These are phyloP conservation scores for Philereme vetulata DNA, from an alignment of 2,888 invertebrate species.

Conservation along the genomic window DNA sequence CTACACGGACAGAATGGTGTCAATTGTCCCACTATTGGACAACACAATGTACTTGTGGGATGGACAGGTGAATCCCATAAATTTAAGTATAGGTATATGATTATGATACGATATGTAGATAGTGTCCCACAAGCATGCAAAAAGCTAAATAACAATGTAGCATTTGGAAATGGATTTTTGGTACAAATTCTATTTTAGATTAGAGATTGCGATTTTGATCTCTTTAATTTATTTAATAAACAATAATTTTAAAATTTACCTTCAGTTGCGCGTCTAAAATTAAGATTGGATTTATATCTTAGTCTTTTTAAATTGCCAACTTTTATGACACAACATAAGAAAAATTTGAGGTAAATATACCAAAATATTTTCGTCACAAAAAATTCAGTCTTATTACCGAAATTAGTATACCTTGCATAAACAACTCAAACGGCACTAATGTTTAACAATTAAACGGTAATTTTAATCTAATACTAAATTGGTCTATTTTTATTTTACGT, in stretches of 20 bases:
- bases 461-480: not conserved
- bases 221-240: not conserved
- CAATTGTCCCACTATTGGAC: too few species aligned
- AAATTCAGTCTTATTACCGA: conserved; percentile 60
- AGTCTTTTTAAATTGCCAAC: conserved; percentile 18
- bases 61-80: too few species aligned
- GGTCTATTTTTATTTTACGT: too few species aligned
- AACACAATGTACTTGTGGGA: too few species aligned
- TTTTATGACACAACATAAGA: conserved; percentile 49
- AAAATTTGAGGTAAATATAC: conserved; percentile 35
- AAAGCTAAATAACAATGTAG: conserved; percentile 37
- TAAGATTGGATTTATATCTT: not conserved
- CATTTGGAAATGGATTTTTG: conserved; percentile 59
- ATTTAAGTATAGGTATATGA: too few species aligned
- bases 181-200: conserved; percentile 50
- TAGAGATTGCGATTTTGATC: conserved; percentile 31
- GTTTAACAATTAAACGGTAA: conserved; percentile 4
- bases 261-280: not conserved
- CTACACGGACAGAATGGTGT: too few species aligned
- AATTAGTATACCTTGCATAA: conserved; percentile 42
- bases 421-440: conserved; percentile 14
- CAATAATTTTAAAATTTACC: not conserved
- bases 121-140: not conserved
- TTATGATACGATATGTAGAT: too few species aligned
- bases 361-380: conserved; percentile 43